phyloP scores from a whole-genome alignment of 1,140 invertebrate species.

The Meloidogyne exigua region DNA sequence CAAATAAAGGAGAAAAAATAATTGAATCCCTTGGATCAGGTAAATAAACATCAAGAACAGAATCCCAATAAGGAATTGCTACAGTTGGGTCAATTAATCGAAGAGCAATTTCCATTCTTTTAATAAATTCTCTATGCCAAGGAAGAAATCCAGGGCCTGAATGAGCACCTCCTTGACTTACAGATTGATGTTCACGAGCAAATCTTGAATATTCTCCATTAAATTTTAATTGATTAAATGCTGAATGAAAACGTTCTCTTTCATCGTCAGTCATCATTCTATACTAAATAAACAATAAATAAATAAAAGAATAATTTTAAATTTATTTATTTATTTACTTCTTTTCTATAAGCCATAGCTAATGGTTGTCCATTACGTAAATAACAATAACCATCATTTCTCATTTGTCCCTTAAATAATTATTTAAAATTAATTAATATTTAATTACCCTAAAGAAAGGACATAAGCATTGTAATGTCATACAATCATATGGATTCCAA shows the following conservation, averaged over 20 bases:
- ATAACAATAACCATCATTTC: constrained; percentile 48
- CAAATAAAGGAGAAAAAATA: constrained; percentile 57
- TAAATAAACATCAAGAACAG: constrained; percentile 44
- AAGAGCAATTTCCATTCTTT: constrained; percentile 60
- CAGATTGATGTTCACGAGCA: constrained; percentile 48
- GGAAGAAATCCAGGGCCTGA: constrained; percentile 47
- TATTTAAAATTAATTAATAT: background rate
- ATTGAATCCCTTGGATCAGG: constrained; percentile 63
- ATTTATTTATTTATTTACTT: constrained; percentile 15
- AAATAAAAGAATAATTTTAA: background rate
- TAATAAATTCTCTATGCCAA: constrained; percentile 48
- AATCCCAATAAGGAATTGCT: constrained; percentile 60
- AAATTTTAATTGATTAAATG: constrained; percentile 64
- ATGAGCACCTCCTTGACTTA: constrained; percentile 47
- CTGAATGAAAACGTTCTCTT: constrained; percentile 62
- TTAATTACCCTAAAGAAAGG: constrained; percentile 53
- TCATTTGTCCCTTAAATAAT: constrained; percentile 46
- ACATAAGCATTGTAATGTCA: constrained; percentile 60
- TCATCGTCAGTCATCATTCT: constrained; percentile 64
- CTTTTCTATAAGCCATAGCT: constrained; percentile 62
- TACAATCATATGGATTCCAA: constrained; percentile 62
- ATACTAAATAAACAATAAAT: constrained; percentile 50
- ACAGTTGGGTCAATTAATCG: constrained; percentile 59
- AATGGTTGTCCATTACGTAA: constrained; percentile 42
- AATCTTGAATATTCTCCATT: constrained; percentile 62